These are phyloP conservation scores for Chloropsis hardwickii DNA, from an alignment of 2,113 vertebrate species.

Conservation along the genomic window DNA sequence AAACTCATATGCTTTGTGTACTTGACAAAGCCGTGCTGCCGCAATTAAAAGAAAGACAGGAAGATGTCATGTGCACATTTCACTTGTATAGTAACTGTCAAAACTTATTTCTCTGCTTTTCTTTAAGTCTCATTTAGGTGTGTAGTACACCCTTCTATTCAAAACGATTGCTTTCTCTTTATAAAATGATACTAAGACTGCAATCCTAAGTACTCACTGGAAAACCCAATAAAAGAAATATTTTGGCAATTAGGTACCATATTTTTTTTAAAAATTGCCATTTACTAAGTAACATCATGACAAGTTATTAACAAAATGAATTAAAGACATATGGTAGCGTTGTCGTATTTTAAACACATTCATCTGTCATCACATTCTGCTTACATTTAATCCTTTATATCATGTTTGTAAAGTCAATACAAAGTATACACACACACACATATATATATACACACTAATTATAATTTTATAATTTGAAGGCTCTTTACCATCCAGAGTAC, in stretches of 20 bases:
- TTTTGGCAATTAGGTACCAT: neutral
- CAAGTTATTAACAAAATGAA: neutral
- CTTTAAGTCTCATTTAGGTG: neutral
- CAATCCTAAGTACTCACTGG: neutral
- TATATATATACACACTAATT: neutral
- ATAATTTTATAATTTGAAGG: neutral
- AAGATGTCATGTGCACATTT: neutral
- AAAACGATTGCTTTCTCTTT: neutral
- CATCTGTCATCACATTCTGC: neutral
- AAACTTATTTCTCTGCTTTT: neutral
- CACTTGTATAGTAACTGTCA: neutral
- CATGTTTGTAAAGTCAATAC: neutral
- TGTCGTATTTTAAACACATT: neutral
- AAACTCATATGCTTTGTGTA: neutral
- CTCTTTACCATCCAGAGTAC: neutral
- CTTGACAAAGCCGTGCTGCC: neutral
- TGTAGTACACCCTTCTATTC: neutral
- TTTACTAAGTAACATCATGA: neutral
- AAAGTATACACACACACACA: neutral
- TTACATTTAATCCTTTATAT: neutral
- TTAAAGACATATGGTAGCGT: neutral
- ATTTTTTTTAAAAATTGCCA: neutral
- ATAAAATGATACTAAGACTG: neutral
- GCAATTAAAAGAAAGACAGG: neutral
- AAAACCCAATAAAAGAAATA: neutral